Evolutionary conservation across 2,888 invertebrate genomes (phyloP), one percentile per base, ranked within the genome.

Genomic region (Leucoma salicis): DNA sequence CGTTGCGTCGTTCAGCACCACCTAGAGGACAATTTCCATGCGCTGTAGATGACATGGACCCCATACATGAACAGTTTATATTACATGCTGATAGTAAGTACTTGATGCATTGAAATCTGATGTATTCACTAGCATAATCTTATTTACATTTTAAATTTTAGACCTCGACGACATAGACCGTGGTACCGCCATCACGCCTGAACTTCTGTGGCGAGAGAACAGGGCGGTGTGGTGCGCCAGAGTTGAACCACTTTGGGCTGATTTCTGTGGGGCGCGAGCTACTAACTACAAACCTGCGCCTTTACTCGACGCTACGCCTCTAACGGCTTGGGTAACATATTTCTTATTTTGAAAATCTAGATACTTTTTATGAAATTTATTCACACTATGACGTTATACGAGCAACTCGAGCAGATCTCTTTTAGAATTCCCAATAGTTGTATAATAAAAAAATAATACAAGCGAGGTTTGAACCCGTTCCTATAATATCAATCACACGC

Each of bases 171-270:
- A 92, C 65, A 87, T 92, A 59, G 83, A 90, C 3, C 88, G 90
- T 0, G 87, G 87, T 1, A 69, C 74, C 6, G 90, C 90, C 0
- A 79, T 92, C 14, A 66, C 66, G 0, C 66, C 79, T 1, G 91
- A 92, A 63, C 64, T 91, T 40, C 74, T 96, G 39, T 97, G 97
- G 96, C 93, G 93, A 0, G 96, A 96, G 75, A 93, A 94, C n/a
- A 92, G 96, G 55, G 94, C 95, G 61, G 93, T 98, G 8, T 98
- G 98, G 95, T 96, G 95, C 74, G 92, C 96, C 10, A 92, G 93
- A 60, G 91, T 96, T 29, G 98, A 98, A 74, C 98, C 98, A 0
- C 91, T 97, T 37, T 98, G 98, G 97, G 94, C 95, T 8, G 98
- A 98, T 80, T 98, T 98, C 78, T 91, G 94, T 49, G 97, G 97